Conservation (phyloP, 2,113 vertebrate genomes). For the Carassius carassius region DNA sequence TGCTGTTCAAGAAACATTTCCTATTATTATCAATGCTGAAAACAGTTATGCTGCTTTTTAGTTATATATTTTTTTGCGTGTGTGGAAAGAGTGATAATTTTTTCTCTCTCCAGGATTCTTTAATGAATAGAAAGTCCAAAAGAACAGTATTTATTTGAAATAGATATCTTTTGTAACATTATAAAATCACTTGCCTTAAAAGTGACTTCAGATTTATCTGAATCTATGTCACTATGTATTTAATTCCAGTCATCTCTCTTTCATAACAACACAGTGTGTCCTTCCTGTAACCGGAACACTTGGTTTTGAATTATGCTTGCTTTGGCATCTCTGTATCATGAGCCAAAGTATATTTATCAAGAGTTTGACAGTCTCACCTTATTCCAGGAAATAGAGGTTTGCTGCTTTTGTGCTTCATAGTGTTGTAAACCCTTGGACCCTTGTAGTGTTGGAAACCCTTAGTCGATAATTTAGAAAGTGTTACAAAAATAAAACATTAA, state of each 20-base stretch:
- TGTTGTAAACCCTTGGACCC: too few species aligned
- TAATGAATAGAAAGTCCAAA: background rate
- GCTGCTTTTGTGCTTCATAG: constrained; percentile 44
- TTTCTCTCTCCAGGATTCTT: background rate
- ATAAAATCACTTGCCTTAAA: constrained; percentile 56
- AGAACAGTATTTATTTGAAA: background rate
- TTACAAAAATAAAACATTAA: background rate
- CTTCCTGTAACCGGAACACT: constrained; percentile 43
- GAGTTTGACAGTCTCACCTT: constrained; percentile 70
- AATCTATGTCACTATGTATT: constrained; percentile 52
- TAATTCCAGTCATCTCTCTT: constrained; percentile 48
- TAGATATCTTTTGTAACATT: background rate
- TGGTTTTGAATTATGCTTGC: constrained; percentile 67
- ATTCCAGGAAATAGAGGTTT: constrained; percentile 61
- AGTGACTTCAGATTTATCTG: constrained; percentile 56
- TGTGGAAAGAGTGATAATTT: background rate
- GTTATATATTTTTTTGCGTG: background rate
- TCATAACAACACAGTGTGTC: constrained; percentile 63
- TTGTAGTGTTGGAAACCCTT: background rate
- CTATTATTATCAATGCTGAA: background rate
- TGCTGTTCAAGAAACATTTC: too few species aligned
- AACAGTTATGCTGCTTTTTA: background rate
- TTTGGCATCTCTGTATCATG: constrained; percentile 69
- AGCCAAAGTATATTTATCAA: constrained; percentile 70
- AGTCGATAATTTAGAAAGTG: background rate